phyloP scores from a whole-genome alignment of 1,140 invertebrate genomes.

The Patella vulgata region DNA sequence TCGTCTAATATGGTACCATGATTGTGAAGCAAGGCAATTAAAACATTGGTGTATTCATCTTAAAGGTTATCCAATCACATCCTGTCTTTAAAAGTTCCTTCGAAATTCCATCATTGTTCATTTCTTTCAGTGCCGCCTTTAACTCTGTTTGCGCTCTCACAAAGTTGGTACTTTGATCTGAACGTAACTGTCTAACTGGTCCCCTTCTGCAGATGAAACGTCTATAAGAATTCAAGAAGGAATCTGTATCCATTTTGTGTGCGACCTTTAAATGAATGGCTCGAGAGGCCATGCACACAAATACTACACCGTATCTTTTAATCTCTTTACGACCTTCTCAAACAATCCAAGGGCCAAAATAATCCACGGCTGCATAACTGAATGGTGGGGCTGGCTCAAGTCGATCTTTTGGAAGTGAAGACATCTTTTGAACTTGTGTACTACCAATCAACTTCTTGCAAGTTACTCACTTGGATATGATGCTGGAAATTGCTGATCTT shows the following conservation, averaged over 20 bases:
- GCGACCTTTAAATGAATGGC: conserved; percentile 39
- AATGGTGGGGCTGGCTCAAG: too few relatives aligned
- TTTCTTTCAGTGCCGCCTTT: neutral
- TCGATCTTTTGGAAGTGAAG: too few relatives aligned
- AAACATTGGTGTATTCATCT: conserved; percentile 19
- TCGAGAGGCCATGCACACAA: conserved; percentile 33
- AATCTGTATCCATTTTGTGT: conserved; percentile 36
- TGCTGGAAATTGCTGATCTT: conserved; percentile 10
- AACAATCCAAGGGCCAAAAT: conserved; percentile 39
- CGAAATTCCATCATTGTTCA: neutral
- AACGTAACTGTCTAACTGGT: conserved; percentile 19
- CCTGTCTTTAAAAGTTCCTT: neutral
- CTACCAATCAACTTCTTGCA: conserved; percentile 29
- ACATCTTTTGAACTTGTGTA: too few relatives aligned
- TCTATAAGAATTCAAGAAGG: conserved; percentile 33
- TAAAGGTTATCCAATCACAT: conserved; percentile 28
- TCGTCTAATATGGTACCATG: too few relatives aligned
- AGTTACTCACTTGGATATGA: conserved; percentile 24
- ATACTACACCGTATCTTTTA: conserved; percentile 38
- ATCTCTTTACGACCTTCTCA: conserved; percentile 35
- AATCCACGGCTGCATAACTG: conserved; percentile 31
- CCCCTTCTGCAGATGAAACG: conserved; percentile 34
- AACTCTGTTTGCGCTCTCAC: conserved; percentile 26
- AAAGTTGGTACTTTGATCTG: conserved; percentile 31
- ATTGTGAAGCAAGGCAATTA: too few relatives aligned